Percentiles rank a stretch among this genome's conserved stretches.
These are phyloP conservation scores for Rachycentron canadum DNA, from an alignment of 2,797 vertebrate genomes.

Conservation along the genomic window DNA sequence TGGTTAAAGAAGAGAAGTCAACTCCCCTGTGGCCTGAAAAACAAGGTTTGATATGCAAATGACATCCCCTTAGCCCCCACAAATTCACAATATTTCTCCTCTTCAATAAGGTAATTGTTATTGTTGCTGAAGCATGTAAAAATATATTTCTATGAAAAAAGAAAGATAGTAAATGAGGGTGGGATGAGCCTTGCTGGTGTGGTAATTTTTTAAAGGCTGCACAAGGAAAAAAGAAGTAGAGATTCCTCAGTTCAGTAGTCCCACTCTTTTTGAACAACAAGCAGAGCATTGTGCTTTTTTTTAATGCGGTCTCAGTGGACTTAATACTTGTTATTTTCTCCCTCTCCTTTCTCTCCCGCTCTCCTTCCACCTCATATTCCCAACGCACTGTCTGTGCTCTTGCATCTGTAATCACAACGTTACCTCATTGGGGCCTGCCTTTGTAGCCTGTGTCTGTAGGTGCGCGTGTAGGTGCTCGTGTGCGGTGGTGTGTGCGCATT, in stretches of 20 bases:
- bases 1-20: constrained; percentile 75
- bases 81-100: constrained; percentile 68
- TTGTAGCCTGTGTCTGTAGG: constrained; percentile 70
- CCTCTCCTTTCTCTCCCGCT: constrained; percentile 58
- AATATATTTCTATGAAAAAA: constrained; percentile 59
- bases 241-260: constrained; percentile 79
- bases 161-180: constrained; percentile 62
- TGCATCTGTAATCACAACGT: constrained; percentile 84
- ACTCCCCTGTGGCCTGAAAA: constrained; percentile 74
- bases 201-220: constrained; percentile 71
- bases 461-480: constrained; percentile 40
- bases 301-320: constrained; percentile 82
- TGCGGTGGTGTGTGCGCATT: constrained; percentile 44
- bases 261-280: constrained; percentile 78
- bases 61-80: constrained; percentile 53
- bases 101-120: constrained; percentile 70
- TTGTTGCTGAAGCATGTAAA: constrained; percentile 71
- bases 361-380: constrained; percentile 79
- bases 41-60: constrained; percentile 82
- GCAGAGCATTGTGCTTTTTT: constrained; percentile 80
- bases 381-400: constrained; percentile 69
- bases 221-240: constrained; percentile 45
- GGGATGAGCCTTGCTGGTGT: constrained; percentile 67
- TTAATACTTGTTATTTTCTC: constrained; percentile 80
- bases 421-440: constrained; percentile 78